These are phyloP conservation scores for Ceratosolen solmsi DNA, from an alignment of 1,140 invertebrate genomes.

Conservation along the genomic window DNA sequence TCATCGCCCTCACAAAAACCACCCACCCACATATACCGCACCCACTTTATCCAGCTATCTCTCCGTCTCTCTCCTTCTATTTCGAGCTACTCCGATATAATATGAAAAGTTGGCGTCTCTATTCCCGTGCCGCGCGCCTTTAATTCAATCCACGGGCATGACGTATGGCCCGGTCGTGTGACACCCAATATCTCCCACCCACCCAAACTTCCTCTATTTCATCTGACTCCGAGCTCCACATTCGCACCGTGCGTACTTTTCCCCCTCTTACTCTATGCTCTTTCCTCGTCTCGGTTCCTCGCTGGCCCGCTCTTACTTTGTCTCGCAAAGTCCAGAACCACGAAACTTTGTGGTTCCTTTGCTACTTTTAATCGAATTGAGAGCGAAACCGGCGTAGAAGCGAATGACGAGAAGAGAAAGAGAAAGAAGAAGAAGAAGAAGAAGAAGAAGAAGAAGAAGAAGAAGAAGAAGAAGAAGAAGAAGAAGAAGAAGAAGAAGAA, in stretches of 20 bases:
- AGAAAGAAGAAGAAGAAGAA: too few relatives aligned
- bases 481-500: too few relatives aligned
- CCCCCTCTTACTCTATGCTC: neutral
- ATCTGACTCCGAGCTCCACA: slow-evolving; percentile 17
- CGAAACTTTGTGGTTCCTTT: slow-evolving; percentile 15
- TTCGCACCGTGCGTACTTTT: neutral
- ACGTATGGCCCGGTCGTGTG: slow-evolving; percentile 64
- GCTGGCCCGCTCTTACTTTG: slow-evolving; percentile 7
- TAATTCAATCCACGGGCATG: slow-evolving; percentile 66
- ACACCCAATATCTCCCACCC: slow-evolving; percentile 59
- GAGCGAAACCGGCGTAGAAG: neutral
- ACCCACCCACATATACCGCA: neutral
- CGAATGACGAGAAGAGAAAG: neutral
- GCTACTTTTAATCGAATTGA: slow-evolving; percentile 39
- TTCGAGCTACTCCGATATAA: slow-evolving; percentile 54
- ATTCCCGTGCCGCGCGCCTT: slow-evolving; percentile 59
- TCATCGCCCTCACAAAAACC: neutral
- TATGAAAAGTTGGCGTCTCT: slow-evolving; percentile 67
- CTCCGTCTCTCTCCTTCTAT: slow-evolving; percentile 14
- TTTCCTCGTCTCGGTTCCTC: slow-evolving; percentile 32
- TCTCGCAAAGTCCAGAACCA: neutral
- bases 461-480: too few relatives aligned
- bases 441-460: too few relatives aligned
- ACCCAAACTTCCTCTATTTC: slow-evolving; percentile 59
- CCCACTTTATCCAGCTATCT: neutral